These are phyloP conservation scores for Carcina quercana DNA, from an alignment of 2,888 invertebrate species.

Conservation along the genomic window DNA sequence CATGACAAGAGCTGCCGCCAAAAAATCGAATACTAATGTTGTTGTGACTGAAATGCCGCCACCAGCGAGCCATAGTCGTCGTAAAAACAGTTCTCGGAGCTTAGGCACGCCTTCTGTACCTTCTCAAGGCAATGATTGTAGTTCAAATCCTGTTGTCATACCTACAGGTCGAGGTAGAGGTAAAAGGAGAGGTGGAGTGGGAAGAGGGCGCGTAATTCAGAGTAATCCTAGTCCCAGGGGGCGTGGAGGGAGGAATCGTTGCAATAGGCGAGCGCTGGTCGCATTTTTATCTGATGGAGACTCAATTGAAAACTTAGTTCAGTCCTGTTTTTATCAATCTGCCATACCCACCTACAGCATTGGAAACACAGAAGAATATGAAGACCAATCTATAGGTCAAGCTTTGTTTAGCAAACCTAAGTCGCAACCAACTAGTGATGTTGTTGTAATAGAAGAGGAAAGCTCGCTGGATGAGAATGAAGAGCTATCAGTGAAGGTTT, in stretches of 20 bases:
- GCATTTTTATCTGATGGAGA: conserved; percentile 2
- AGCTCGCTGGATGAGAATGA: conserved; percentile 45
- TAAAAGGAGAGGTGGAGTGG: conserved; percentile 7
- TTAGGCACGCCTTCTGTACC: not conserved
- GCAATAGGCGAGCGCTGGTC: conserved; percentile 8
- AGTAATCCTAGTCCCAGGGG: not conserved
- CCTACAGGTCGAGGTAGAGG: conserved; percentile 12
- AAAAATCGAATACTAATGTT: conserved; percentile 11
- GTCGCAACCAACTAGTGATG: conserved; percentile 12
- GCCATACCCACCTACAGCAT: conserved; percentile 38
- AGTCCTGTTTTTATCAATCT: not conserved
- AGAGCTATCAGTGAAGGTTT: conserved; percentile 59
- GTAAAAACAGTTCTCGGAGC: not conserved
- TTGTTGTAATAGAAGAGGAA: conserved; percentile 25
- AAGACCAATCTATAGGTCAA: conserved; percentile 36
- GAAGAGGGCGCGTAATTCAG: not conserved
- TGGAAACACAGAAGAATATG: conserved; percentile 53
- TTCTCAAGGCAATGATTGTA: not conserved
- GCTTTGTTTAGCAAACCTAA: conserved; percentile 30
- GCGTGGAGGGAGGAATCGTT: conserved; percentile 7
- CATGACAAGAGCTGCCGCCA: not conserved
- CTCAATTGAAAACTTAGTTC: not conserved
- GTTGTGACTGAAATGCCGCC: conserved; percentile 5
- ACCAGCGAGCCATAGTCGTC: not conserved
- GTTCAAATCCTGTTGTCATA: not conserved